A percentile compares a stretch with the other conserved stretches of the same genome.
phyloP scores from a whole-genome alignment of 2,888 invertebrate species.

The Sesia bembeciformis region DNA sequence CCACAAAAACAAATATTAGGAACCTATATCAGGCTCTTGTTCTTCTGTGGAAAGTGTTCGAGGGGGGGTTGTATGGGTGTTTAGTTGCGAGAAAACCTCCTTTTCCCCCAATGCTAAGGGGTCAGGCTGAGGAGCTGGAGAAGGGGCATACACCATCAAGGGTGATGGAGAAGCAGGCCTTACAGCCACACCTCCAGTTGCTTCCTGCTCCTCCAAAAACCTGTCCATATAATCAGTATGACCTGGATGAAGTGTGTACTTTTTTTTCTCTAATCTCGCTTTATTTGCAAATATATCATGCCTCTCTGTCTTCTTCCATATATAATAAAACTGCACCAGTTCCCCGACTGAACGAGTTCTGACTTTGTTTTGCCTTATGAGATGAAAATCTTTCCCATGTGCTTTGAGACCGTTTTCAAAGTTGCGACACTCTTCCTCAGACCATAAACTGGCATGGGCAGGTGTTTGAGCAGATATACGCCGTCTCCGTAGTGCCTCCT shows the following conservation, averaged over 20 bases:
- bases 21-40: constrained; percentile 54
- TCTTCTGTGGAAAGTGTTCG: constrained; percentile 56
- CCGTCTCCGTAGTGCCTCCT: constrained; percentile 90
- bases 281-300: constrained; percentile 95
- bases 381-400: constrained; percentile 96
- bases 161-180: constrained; percentile 77
- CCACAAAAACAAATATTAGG: constrained; percentile 52
- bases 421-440: constrained; percentile 96
- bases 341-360: constrained; percentile 96
- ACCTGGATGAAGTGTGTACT: constrained; percentile 92
- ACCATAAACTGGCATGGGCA: constrained; percentile 90
- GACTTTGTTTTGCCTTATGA: constrained; percentile 95
- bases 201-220: constrained; percentile 90
- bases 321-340: constrained; percentile 95
- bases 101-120: constrained; percentile 64
- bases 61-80: constrained; percentile 48
- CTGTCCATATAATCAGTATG: constrained; percentile 96
- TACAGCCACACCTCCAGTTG: constrained; percentile 76
- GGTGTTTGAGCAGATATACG: constrained; percentile 81
- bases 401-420: constrained; percentile 96
- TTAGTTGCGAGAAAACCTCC: constrained; percentile 66
- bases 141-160: constrained; percentile 68
- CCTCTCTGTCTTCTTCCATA: constrained; percentile 99
- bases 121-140: constrained; percentile 53
- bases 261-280: constrained; percentile 91